Conservation (phyloP, 2,113 vertebrate genomes). For the Promerops cafer region DNA sequence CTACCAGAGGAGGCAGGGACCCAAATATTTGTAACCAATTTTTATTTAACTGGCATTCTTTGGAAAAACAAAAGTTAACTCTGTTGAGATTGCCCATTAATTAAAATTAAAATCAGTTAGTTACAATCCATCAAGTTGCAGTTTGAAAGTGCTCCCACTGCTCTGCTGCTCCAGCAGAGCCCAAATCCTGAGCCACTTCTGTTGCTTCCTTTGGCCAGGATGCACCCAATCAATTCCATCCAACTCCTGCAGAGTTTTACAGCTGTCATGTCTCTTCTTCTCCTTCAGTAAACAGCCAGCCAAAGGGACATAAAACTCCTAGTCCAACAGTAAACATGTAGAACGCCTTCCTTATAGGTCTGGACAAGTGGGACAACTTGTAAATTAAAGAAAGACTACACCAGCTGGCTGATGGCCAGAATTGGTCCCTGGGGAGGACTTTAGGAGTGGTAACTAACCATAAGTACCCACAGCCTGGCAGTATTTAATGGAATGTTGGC, state of each 20-base stretch:
- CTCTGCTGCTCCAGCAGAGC: background rate
- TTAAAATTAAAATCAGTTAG: background rate
- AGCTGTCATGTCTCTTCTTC: background rate
- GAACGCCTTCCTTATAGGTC: background rate
- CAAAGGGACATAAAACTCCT: background rate
- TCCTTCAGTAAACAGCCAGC: background rate
- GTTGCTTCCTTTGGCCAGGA: background rate
- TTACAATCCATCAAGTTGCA: background rate
- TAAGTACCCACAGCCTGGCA: constrained; percentile 19
- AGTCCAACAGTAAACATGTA: background rate
- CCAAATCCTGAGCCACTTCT: background rate
- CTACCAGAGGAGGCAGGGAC: background rate
- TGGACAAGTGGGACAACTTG: background rate
- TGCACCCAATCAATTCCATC: background rate
- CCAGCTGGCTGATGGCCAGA: constrained; percentile 24
- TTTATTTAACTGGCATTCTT: background rate
- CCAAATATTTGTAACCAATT: background rate
- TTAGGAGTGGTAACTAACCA: constrained; percentile 31
- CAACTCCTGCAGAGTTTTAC: background rate
- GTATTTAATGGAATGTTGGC: constrained; percentile 37
- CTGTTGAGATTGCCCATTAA: background rate
- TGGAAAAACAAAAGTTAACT: background rate
- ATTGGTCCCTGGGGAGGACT: background rate
- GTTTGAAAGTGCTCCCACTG: background rate
- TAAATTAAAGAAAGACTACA: constrained; percentile 13